phyloP scores from a whole-genome alignment of 2,113 vertebrate species.

The Oreotrochilus melanogaster region DNA sequence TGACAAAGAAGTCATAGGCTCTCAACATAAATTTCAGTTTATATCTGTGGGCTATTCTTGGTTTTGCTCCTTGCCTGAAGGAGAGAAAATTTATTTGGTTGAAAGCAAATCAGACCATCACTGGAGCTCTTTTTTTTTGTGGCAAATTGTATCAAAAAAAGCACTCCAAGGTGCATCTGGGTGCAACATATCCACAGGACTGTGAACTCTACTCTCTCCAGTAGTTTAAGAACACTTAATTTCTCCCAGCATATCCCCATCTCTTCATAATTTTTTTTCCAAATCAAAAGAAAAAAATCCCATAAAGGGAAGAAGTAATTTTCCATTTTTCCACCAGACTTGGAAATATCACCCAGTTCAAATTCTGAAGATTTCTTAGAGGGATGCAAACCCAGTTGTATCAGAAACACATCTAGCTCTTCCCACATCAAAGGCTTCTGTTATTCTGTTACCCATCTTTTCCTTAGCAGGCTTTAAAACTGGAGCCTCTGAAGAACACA shows the following conservation, averaged over 20 bases:
- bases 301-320: neutral
- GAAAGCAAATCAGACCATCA: neutral
- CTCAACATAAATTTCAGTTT: neutral
- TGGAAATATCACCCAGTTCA: neutral
- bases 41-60: neutral
- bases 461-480: neutral
- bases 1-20: neutral
- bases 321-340: neutral
- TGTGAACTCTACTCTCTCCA: neutral
- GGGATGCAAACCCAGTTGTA: fast-evolving
- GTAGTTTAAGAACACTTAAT: neutral
- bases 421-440: neutral
- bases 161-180: neutral
- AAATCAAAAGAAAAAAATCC: neutral
- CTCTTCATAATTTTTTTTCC: neutral
- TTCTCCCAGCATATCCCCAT: neutral
- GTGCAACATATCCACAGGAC: neutral
- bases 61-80: neutral
- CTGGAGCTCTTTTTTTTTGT: neutral
- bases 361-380: neutral
- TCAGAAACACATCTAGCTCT: neutral
- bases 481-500: neutral
- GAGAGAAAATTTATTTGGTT: fast-evolving
- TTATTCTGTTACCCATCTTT: neutral
- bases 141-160: neutral